Percentiles rank a stretch among this genome's conserved stretches.
Conservation (phyloP, 1,140 invertebrate genomes). For the Drosophila repleta region DNA sequence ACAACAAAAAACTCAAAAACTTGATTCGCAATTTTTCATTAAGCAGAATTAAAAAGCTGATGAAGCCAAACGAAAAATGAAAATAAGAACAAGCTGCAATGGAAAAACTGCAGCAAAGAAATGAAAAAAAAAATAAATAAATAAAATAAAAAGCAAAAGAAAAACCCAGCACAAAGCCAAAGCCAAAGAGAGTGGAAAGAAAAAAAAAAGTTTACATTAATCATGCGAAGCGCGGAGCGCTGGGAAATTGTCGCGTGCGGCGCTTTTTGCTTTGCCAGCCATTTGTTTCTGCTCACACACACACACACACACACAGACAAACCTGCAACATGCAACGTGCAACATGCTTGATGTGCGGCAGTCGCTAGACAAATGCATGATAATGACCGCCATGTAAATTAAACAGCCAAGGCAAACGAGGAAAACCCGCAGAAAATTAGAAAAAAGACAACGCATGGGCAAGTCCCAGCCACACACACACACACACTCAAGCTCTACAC, state of each 20-base stretch:
- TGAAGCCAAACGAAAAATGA: conserved; percentile 40
- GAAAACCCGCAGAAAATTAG: conserved; percentile 9
- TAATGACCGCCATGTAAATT: conserved; percentile 56
- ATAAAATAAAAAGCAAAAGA: conserved; percentile 31
- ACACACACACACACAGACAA: background rate
- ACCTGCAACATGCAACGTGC: conserved; percentile 33
- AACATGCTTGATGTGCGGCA: conserved; percentile 39
- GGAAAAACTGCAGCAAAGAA: conserved; percentile 37
- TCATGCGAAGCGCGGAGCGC: conserved; percentile 67
- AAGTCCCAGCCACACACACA: conserved; percentile 14
- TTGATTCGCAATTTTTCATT: conserved; percentile 72
- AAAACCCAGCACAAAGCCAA: conserved; percentile 38
- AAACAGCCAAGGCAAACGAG: conserved; percentile 20
- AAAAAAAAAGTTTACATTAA: conserved; percentile 72
- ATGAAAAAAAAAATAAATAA: conserved; percentile 24
- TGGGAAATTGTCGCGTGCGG: conserved; percentile 15
- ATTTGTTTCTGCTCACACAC: conserved; percentile 3
- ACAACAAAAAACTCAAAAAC: conserved; percentile 9
- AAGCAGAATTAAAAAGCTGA: conserved; percentile 75
- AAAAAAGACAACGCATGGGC: conserved; percentile 33
- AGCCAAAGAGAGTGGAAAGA: conserved; percentile 21
- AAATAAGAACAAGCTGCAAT: conserved; percentile 41
- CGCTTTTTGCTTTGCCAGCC: conserved; percentile 16
- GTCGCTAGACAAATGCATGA: conserved; percentile 44
- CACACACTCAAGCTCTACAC: conserved; percentile 7